These are phyloP conservation scores for Lithophane ornitopus DNA, from an alignment of 2,888 invertebrate species.

Conservation along the genomic window DNA sequence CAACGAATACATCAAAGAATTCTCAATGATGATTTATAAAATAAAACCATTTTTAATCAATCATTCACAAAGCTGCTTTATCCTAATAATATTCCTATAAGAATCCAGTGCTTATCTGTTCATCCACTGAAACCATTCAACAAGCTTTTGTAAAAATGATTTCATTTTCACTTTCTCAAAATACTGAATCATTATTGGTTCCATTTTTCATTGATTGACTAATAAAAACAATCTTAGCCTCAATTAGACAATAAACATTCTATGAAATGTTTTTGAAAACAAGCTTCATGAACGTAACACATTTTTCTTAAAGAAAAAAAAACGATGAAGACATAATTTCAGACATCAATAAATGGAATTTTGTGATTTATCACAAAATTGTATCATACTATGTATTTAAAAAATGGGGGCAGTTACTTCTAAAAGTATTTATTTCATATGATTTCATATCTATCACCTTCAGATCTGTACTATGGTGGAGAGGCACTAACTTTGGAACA, in stretches of 20 bases:
- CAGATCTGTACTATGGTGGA: constrained; percentile 98
- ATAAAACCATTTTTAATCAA: not conserved
- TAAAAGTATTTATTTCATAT: constrained; percentile 30
- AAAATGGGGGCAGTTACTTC: not conserved
- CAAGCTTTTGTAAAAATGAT: constrained; percentile 14
- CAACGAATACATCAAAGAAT: not conserved
- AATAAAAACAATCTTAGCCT: constrained; percentile 9
- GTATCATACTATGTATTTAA: not conserved
- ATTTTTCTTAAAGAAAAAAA: not conserved
- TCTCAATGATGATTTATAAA: not conserved
- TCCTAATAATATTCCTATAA: constrained; percentile 37
- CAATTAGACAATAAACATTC: not conserved
- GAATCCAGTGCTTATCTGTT: constrained; percentile 1
- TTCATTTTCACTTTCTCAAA: constrained; percentile 17
- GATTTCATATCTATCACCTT: constrained; percentile 68
- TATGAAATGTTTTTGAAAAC: not conserved
- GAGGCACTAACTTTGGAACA: constrained; percentile 97
- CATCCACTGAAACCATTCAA: not conserved
- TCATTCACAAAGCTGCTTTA: not conserved
- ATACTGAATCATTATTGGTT: constrained; percentile 14
- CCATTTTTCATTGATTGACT: constrained; percentile 8
- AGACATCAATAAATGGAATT: no score
- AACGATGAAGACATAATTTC: not conserved
- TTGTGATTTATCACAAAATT: not conserved
- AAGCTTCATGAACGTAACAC: not conserved